Percentiles rank a stretch among this genome's conserved stretches.
These are phyloP conservation scores for Lycocerus yunnanus DNA, from an alignment of 2,888 invertebrate genomes.

Conservation along the genomic window DNA sequence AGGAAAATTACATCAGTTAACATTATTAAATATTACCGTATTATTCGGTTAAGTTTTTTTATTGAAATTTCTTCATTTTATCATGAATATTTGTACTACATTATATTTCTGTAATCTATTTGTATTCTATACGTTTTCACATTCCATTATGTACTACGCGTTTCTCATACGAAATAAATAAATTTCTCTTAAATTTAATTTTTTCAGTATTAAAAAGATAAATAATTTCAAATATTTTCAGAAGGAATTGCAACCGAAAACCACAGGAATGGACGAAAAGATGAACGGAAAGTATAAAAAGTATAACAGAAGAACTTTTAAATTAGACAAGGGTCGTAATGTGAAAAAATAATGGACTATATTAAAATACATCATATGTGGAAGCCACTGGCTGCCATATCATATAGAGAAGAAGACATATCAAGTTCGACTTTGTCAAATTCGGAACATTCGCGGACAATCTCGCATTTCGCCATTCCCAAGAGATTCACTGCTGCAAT, in stretches of 20 bases:
- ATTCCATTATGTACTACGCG: too few species aligned
- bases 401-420: constrained; percentile 38
- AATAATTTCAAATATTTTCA: background rate
- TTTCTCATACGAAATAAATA: too few species aligned
- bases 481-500: constrained; percentile 12
- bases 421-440: constrained; percentile 12
- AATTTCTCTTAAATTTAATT: too few species aligned
- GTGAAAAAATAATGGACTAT: constrained; percentile 38
- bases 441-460: constrained; percentile 21
- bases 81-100: too few species aligned
- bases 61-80: too few species aligned
- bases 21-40: too few species aligned
- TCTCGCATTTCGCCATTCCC: background rate
- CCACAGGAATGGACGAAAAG: background rate
- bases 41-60: too few species aligned
- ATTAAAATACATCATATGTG: constrained; percentile 42
- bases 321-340: background rate
- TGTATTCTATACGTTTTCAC: too few species aligned
- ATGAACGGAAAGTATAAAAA: background rate
- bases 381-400: constrained; percentile 45
- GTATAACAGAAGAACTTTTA: background rate
- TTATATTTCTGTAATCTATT: too few species aligned
- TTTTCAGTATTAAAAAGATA: too few species aligned
- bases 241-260: background rate
- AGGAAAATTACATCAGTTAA: too few species aligned